Base-by-base conservation (phyloP, 2,113 vertebrate species). In the Gnathonemus longibarbis region DNA sequence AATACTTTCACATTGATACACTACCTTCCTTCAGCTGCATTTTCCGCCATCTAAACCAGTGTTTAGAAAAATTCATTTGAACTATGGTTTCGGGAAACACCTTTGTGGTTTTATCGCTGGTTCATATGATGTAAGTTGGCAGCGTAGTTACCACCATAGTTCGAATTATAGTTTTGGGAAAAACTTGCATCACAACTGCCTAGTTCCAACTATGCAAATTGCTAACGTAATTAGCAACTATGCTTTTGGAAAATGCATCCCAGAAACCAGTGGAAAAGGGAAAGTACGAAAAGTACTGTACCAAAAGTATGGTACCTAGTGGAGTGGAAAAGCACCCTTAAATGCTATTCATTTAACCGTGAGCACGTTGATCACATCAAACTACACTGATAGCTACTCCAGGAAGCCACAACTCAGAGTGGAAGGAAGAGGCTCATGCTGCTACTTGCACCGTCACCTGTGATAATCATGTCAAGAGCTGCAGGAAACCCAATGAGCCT, bases 401-500 rank as follows among this genome's bases (percentile, higher is more conserved):
- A 77, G 70, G 1, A 19, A 39, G 27, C 70, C 31, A 77, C 35
- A 39, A 74, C 10, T 74, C 13, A 15, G 11, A 17, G 70, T 77
- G 31, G 15, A 31, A 31, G 17, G 70, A 77, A 77, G 70, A 77
- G 35, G 31, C 27, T 39, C 13, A n/a, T 15, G 52, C 27, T 56
- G 21, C 9, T 24, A 9, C 8, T 31, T 21, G 11, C 85, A 87
- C 27, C 3, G 19, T 48, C 90, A 98, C 98, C 98, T 95, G 97
- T 97, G 77, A 95, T 97, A 93, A 99, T 98, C 86, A 99, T 93
- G 49, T 98, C 97, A 87, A 99, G 94, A 42, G 98, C 97, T 91
- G 96, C 96, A 85, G 97, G 96, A 53, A 99, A 80, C 7, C 98
- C 98, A 52, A 96, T 96, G 91, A 99, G 96, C 74, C 98, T 96